Evolutionary conservation across 1,140 invertebrate genomes (phyloP).

Genomic region (Plodia interpunctella): DNA sequence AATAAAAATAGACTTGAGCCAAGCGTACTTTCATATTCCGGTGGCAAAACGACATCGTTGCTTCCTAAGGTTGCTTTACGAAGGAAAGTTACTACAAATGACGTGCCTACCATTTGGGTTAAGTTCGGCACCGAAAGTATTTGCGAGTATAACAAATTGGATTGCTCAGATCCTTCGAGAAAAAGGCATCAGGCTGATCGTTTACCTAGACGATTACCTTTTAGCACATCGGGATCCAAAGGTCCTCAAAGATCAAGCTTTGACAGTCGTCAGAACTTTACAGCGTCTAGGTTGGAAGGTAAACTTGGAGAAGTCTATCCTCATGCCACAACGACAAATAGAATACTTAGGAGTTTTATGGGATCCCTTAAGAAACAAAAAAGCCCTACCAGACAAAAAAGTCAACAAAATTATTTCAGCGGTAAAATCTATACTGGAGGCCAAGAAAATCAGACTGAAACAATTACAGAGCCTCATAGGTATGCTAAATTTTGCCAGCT

Average conservation of each 20-base stretch:
- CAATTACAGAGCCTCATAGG: too few species aligned
- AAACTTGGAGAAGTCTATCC: slow-evolving; percentile 15
- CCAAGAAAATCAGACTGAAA: background rate
- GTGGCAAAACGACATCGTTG: slow-evolving; percentile 24
- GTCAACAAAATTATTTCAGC: background rate
- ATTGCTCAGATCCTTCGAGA: slow-evolving; percentile 27
- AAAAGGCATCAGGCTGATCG: slow-evolving; percentile 21
- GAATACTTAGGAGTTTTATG: slow-evolving; percentile 20
- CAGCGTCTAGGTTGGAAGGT: slow-evolving; percentile 18
- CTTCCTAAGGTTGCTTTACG: slow-evolving; percentile 24
- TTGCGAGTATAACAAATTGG: slow-evolving; percentile 7
- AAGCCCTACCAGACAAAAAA: slow-evolving; percentile 11
- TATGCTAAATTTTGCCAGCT: too few species aligned
- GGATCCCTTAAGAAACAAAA: slow-evolving; percentile 11
- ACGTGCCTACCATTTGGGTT: slow-evolving; percentile 6
- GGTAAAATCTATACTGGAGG: background rate
- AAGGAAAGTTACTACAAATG: background rate
- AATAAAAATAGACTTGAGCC: slow-evolving; percentile 9
- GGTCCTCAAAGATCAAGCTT: slow-evolving; percentile 17
- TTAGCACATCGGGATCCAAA: slow-evolving; percentile 27
- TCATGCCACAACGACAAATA: slow-evolving; percentile 3
- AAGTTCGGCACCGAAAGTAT: background rate
- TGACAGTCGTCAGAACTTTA: slow-evolving; percentile 17
- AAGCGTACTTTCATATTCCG: slow-evolving; percentile 58
- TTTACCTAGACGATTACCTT: slow-evolving; percentile 42